These are phyloP conservation scores for Gandaritis pyraliata DNA, from an alignment of 2,888 invertebrate genomes.

Conservation along the genomic window DNA sequence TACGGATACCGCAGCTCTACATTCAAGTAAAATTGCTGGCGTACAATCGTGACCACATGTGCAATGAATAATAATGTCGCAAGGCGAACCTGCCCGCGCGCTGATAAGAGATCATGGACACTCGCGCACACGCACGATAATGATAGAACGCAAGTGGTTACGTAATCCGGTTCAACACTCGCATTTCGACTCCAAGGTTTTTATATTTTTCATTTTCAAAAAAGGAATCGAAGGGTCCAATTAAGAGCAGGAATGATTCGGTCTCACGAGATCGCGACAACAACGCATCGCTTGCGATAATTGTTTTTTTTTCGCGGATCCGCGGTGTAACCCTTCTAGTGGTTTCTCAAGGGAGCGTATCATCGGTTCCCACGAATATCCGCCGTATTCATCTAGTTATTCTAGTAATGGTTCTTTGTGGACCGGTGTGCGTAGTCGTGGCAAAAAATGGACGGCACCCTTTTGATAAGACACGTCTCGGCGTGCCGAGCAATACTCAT, in stretches of 20 bases:
- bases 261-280: conserved; percentile 53
- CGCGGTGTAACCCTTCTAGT: conserved; percentile 53
- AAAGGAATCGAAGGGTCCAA: conserved; percentile 50
- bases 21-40: conserved; percentile 46
- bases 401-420: conserved; percentile 48
- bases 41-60: conserved; percentile 51
- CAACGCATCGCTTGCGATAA: conserved; percentile 32
- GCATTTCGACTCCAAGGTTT: conserved; percentile 1
- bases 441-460: conserved; percentile 57
- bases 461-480: conserved; percentile 65
- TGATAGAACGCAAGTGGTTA: conserved; percentile 47
- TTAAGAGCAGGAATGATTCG: conserved; percentile 47
- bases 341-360: conserved; percentile 43
- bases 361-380: conserved; percentile 61
- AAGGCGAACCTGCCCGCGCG: conserved; percentile 58
- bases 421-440: conserved; percentile 44
- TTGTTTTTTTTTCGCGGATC: conserved; percentile 48
- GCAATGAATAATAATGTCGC: conserved; percentile 56
- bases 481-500: conserved; percentile 52
- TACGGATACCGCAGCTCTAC: conserved; percentile 34
- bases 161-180: conserved; percentile 41
- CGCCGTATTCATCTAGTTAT: conserved; percentile 47
- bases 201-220: conserved; percentile 20
- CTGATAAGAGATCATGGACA: conserved; percentile 65
- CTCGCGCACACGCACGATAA: conserved; percentile 46